phyloP scores from a whole-genome alignment of 1,140 invertebrate species.

The Anadara kagoshimensis region DNA sequence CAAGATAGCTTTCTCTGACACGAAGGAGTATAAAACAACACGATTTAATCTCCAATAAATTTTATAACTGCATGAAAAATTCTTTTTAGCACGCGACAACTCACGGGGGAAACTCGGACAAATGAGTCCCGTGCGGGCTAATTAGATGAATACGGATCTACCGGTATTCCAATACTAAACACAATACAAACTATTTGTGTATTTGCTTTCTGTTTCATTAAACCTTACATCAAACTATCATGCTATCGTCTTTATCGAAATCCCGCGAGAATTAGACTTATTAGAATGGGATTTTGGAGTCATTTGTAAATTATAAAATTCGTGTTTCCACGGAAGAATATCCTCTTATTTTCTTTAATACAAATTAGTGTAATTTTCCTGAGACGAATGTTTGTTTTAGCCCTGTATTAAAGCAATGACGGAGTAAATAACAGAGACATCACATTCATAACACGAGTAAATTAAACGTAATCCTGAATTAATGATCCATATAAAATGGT shows the following conservation, averaged over 20 bases:
- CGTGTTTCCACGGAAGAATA: not conserved
- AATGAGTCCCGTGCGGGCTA: not conserved
- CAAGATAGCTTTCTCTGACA: too few species aligned
- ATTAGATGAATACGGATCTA: not conserved
- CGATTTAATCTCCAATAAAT: too few species aligned
- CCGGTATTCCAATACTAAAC: not conserved
- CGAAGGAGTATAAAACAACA: too few species aligned
- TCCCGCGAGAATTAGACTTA: not conserved
- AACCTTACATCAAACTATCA: not conserved
- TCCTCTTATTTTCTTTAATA: not conserved
- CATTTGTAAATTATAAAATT: not conserved
- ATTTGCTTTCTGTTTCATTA: not conserved
- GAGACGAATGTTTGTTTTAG: not conserved
- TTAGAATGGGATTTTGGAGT: not conserved
- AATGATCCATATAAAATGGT: too few species aligned
- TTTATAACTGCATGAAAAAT: not conserved
- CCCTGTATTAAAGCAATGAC: not conserved
- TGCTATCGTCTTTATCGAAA: not conserved
- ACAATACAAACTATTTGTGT: too few species aligned
- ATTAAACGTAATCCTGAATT: too few species aligned
- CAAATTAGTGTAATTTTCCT: not conserved
- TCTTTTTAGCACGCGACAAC: not conserved
- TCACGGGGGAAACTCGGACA: not conserved
- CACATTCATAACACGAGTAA: too few species aligned
- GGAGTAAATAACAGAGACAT: too few species aligned